Percentiles rank a stretch among this genome's conserved stretches.
These are phyloP conservation scores for Tuberolachnus salignus DNA, from an alignment of 2,888 invertebrate genomes.

Conservation along the genomic window DNA sequence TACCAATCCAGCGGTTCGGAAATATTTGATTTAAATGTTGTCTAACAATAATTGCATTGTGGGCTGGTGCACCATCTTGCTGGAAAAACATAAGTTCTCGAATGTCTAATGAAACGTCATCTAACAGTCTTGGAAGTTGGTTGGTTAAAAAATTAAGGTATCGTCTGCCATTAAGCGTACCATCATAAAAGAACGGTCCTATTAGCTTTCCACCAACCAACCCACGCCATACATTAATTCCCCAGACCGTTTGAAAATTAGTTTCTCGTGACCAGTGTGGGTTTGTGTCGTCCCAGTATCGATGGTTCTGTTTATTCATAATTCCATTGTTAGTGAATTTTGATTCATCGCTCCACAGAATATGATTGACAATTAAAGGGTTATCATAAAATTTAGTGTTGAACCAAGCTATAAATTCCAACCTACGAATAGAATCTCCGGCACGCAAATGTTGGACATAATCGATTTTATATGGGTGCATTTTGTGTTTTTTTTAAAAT, in stretches of 20 bases:
- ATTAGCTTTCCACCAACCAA: no score
- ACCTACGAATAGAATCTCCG: neutral
- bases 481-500: slow-evolving; percentile 23
- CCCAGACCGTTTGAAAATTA: no score
- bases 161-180: neutral
- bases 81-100: no score
- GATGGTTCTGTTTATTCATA: neutral
- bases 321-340: neutral
- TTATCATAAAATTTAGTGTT: neutral
- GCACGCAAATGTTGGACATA: neutral
- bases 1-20: no score
- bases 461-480: neutral
- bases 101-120: no score
- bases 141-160: neutral
- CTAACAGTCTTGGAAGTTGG: neutral
- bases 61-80: no score
- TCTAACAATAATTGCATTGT: no score
- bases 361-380: neutral
- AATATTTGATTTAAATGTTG: no score
- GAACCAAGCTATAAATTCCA: neutral
- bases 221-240: no score
- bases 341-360: slow-evolving; percentile 1
- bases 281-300: neutral
- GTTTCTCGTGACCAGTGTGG: slow-evolving; percentile 1
- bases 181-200: slow-evolving; percentile 1